Evolutionary conservation across 2,113 vertebrate genomes (phyloP).

Genomic region (Baryphthengus martii): DNA sequence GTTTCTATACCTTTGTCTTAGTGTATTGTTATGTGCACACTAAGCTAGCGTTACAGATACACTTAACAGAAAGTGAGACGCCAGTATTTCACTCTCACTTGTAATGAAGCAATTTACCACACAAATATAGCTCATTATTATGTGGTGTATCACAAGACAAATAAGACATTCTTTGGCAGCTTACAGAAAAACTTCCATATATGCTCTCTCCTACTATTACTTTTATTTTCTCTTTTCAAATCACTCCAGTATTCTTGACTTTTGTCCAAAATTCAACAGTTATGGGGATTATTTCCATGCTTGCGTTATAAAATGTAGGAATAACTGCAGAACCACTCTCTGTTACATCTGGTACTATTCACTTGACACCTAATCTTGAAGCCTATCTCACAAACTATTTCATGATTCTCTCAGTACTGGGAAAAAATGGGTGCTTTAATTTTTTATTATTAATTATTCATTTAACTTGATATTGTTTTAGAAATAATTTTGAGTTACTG

Average conservation of each 20-base stretch:
- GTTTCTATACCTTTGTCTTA: not conserved
- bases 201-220: not conserved
- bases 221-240: not conserved
- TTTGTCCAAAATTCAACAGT: not conserved
- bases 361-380: not conserved
- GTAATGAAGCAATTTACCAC: not conserved
- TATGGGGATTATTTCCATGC: not conserved
- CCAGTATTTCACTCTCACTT: not conserved
- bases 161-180: not conserved
- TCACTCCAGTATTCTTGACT: not conserved
- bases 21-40: not conserved
- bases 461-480: not conserved
- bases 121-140: not conserved
- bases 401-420: not conserved
- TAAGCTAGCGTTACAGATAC: not conserved
- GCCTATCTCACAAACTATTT: not conserved
- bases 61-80: not conserved
- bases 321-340: not conserved
- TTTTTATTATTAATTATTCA: not conserved
- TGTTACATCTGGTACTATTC: not conserved
- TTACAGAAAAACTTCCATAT: not conserved
- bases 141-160: not conserved
- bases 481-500: not conserved
- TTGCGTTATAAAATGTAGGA: not conserved
- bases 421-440: not conserved